phyloP scores from a whole-genome alignment of 1,140 invertebrate genomes.

The Pseudomyrmex pallidus region DNA sequence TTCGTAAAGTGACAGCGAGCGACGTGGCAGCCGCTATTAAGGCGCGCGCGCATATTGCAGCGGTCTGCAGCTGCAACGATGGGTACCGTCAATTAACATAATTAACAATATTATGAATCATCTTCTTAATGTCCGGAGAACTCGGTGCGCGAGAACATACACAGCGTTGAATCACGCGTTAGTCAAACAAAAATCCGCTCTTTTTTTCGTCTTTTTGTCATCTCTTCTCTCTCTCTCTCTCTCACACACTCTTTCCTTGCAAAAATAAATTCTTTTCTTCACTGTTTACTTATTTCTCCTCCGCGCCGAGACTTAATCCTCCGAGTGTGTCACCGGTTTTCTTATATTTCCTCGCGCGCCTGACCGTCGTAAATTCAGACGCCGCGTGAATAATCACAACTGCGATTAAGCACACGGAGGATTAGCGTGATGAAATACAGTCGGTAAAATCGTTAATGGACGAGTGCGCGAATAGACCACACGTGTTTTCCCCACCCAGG shows the following conservation, averaged over 20 bases:
- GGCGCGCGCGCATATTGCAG: conserved; percentile 49
- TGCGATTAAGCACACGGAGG: conserved; percentile 42
- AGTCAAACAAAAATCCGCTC: conserved; percentile 10
- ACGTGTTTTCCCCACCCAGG: conserved; percentile 18
- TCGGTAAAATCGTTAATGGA: conserved; percentile 52
- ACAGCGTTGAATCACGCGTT: conserved; percentile 39
- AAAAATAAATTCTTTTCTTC: conserved; percentile 4
- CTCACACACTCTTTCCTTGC: not conserved
- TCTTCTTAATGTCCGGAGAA: conserved; percentile 50
- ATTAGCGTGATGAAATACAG: conserved; percentile 57
- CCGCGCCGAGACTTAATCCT: conserved; percentile 45
- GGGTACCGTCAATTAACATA: conserved; percentile 65
- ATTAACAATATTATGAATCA: conserved; percentile 73
- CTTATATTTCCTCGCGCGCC: conserved; percentile 48
- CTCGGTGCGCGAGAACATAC: conserved; percentile 9
- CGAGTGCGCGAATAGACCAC: conserved; percentile 39
- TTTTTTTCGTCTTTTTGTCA: not conserved
- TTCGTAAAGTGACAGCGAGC: conserved; percentile 56
- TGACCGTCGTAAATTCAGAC: conserved; percentile 48
- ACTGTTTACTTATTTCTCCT: conserved; percentile 9
- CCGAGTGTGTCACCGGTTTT: conserved; percentile 36
- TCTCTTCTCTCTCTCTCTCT: conserved; percentile 16
- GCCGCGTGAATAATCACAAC: conserved; percentile 42
- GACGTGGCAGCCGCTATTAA: conserved; percentile 61
- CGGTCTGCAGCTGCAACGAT: conserved; percentile 18